Evolutionary conservation across 1,140 invertebrate genomes (phyloP).

Genomic region (Anadara kagoshimensis): DNA sequence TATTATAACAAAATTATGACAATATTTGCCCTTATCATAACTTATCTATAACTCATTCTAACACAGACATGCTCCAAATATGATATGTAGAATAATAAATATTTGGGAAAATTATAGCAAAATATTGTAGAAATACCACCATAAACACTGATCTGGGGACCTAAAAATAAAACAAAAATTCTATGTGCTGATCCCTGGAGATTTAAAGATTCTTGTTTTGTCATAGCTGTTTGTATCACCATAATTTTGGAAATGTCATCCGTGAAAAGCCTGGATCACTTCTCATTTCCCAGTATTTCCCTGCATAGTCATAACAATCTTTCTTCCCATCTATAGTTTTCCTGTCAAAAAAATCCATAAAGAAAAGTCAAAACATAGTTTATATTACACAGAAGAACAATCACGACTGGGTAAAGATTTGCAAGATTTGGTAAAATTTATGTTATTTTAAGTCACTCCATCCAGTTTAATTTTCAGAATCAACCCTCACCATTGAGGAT

Average conservation of each 20-base stretch:
- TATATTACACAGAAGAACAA: not conserved
- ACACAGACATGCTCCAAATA: too few species aligned
- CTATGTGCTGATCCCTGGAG: too few species aligned
- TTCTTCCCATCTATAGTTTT: constrained; percentile 72
- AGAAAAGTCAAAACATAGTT: not conserved
- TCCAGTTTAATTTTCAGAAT: not conserved
- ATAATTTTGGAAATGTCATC: constrained; percentile 70
- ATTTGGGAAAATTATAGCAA: too few species aligned
- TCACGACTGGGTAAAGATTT: not conserved
- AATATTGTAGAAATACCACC: too few species aligned
- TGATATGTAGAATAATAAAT: too few species aligned
- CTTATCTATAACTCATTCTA: too few species aligned
- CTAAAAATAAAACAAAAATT: too few species aligned
- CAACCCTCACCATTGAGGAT: not conserved
- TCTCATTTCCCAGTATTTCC: constrained; percentile 77
- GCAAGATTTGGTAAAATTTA: not conserved
- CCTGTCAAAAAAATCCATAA: constrained; percentile 48
- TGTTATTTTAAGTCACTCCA: not conserved
- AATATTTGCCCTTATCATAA: too few species aligned
- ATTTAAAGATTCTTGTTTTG: too few species aligned
- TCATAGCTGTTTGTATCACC: constrained; percentile 40
- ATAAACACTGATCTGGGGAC: too few species aligned
- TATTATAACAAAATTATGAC: too few species aligned
- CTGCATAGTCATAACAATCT: constrained; percentile 80
- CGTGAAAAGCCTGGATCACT: constrained; percentile 79